These are phyloP conservation scores for Hippopotamus amphibius DNA, from an alignment of 2,113 vertebrate species.

Conservation along the genomic window DNA sequence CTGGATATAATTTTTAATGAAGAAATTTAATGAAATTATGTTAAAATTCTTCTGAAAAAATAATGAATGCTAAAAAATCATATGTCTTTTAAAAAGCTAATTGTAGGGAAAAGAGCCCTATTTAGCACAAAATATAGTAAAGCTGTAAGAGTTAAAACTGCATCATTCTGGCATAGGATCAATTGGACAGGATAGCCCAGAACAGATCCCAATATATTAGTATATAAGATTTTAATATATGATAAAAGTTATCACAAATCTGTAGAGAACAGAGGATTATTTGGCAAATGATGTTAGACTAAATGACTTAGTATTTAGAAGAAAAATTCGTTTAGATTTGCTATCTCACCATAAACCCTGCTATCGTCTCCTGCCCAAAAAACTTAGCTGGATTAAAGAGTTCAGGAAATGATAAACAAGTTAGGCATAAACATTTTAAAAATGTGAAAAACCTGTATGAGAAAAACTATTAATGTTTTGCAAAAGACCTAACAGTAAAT, in stretches of 20 bases:
- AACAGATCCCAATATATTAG: not conserved
- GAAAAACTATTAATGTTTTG: not conserved
- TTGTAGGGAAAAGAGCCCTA: not conserved
- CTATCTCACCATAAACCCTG: not conserved
- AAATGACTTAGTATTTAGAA: not conserved
- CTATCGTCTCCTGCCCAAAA: not conserved
- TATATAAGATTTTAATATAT: not conserved
- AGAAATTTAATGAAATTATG: conserved; percentile 2
- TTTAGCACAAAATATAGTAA: not conserved
- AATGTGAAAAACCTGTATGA: not conserved
- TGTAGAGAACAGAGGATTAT: not conserved
- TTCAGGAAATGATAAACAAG: not conserved
- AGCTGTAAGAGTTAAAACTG: not conserved
- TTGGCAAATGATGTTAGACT: not conserved
- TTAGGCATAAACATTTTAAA: not conserved
- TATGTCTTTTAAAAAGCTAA: not conserved
- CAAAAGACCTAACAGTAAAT: not conserved
- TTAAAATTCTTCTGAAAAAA: conserved; percentile 53
- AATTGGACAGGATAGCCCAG: not conserved
- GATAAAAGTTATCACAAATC: not conserved
- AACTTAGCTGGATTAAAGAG: not conserved
- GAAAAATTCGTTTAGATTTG: conserved; percentile 47
- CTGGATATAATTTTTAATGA: conserved; percentile 29
- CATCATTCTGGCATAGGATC: conserved; percentile 14
- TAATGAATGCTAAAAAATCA: not conserved